These are phyloP conservation scores for Maconellicoccus hirsutus DNA, from an alignment of 1,140 invertebrate genomes.

Conservation along the genomic window DNA sequence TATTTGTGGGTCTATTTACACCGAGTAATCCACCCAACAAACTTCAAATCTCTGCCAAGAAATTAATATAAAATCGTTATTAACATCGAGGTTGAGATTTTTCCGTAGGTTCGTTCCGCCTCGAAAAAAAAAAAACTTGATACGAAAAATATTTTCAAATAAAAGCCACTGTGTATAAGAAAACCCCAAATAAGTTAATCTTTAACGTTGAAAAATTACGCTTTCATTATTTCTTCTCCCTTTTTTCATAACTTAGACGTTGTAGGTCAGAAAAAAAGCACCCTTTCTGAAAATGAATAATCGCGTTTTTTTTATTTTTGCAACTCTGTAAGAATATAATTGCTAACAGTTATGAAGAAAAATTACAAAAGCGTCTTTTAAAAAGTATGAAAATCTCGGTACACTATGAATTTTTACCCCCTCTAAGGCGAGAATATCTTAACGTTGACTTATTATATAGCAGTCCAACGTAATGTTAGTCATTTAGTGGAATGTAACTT, in stretches of 20 bases:
- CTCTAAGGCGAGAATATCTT: background rate
- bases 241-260: conserved; percentile 4
- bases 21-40: too few species aligned
- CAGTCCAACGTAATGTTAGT: background rate
- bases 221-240: conserved; percentile 4
- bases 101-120: too few species aligned
- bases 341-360: conserved; percentile 9
- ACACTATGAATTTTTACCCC: background rate
- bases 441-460: background rate
- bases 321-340: background rate
- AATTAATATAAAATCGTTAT: too few species aligned
- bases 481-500: background rate
- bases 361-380: background rate
- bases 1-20: too few species aligned
- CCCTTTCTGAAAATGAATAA: background rate
- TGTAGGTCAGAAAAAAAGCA: background rate
- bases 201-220: conserved; percentile 5
- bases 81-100: too few species aligned
- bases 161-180: background rate
- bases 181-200: background rate
- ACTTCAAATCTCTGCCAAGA: too few species aligned
- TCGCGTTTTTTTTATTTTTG: background rate
- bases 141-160: background rate
- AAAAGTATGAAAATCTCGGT: conserved; percentile 4
- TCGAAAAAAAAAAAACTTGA: conserved; percentile 6